Conservation (phyloP, 2,113 vertebrate species). For the Halcyon senegalensis region DNA sequence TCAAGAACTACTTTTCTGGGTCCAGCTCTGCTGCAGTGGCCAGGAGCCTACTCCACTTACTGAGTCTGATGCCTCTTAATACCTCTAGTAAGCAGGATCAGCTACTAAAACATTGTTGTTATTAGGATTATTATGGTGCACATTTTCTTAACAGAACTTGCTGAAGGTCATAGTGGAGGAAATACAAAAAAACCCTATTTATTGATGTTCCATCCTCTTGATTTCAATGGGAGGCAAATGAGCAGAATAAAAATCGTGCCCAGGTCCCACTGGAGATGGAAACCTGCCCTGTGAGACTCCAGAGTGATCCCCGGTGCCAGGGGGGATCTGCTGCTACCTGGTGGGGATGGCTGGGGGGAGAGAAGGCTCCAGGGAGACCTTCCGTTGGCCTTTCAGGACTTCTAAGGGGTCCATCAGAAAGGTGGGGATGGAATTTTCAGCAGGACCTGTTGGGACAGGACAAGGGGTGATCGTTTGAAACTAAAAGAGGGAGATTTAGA, state of each 20-base stretch:
- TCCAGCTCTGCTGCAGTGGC: background rate
- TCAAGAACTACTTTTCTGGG: background rate
- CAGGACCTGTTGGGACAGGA: no score
- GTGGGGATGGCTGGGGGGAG: background rate
- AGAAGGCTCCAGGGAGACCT: no score
- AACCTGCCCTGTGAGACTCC: background rate
- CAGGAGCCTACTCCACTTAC: background rate
- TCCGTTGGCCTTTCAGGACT: no score
- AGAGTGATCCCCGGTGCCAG: background rate
- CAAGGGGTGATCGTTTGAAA: no score
- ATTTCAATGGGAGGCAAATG: background rate
- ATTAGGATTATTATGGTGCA: no score
- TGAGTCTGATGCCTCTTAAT: background rate
- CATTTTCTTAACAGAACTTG: background rate
- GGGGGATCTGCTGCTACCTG: no score
- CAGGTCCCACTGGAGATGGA: background rate
- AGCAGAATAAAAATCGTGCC: background rate
- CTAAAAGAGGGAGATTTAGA: no score
- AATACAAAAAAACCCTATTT: background rate
- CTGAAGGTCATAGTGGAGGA: background rate
- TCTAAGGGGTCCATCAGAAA: no score
- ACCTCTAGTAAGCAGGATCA: background rate
- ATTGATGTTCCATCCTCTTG: accelerated
- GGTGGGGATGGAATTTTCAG: no score
- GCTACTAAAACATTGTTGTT: background rate